Percentiles rank a stretch among this genome's conserved stretches.
Evolutionary conservation across 2,888 invertebrate genomes (phyloP).

Genomic region (Melanargia galathea): DNA sequence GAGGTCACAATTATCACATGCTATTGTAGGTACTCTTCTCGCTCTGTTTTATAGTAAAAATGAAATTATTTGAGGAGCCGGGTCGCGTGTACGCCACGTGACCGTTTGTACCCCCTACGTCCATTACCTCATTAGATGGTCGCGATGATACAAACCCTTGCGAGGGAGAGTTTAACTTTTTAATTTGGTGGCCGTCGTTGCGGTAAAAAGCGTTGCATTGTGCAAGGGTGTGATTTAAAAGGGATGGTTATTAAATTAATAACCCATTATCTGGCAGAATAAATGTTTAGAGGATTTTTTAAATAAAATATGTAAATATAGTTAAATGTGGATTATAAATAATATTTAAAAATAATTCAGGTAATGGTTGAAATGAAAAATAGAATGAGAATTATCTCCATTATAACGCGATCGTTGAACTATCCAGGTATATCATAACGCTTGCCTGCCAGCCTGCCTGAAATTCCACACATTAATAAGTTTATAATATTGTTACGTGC

Average conservation of each 20-base stretch:
- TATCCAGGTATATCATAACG: no score
- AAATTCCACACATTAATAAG: no score
- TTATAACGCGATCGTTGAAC: no score
- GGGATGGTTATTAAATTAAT: constrained; percentile 20
- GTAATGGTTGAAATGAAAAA: no score
- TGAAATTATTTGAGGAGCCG: constrained; percentile 69
- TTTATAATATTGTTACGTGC: no score
- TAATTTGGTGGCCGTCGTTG: constrained; percentile 70
- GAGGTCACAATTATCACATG: constrained; percentile 63
- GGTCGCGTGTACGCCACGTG: constrained; percentile 63
- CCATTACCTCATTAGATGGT: constrained; percentile 76
- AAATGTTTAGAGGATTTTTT: no score
- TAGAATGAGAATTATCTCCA: no score
- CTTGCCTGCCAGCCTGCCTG: no score
- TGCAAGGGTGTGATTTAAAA: constrained; percentile 66
- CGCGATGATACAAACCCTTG: constrained; percentile 57
- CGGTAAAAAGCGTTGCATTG: constrained; percentile 51
- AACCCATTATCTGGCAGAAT: not conserved
- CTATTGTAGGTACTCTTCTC: constrained; percentile 73
- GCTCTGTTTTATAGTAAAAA: constrained; percentile 77
- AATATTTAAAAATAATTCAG: no score
- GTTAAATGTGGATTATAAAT: no score
- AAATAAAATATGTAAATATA: no score
- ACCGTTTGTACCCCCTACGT: constrained; percentile 48
- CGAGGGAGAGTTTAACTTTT: constrained; percentile 68